Conservation (phyloP, 1,140 invertebrate species). For the Mercenaria mercenaria region DNA sequence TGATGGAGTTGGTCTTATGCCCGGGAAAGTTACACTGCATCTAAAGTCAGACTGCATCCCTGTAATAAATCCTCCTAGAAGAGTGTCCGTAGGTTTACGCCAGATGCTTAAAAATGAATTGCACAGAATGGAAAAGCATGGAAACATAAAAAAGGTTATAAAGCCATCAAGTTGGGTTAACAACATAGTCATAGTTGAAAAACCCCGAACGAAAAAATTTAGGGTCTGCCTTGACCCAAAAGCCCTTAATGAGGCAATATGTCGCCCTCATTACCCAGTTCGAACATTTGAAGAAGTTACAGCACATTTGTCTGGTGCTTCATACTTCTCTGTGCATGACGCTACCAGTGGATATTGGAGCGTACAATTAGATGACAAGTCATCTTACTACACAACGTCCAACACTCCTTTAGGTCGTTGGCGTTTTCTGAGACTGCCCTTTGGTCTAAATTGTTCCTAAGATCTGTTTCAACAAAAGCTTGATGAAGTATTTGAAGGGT, state of each 20-base stretch:
- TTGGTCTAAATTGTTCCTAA: conserved; percentile 52
- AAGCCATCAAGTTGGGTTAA: conserved; percentile 86
- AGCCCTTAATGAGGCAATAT: conserved; percentile 28
- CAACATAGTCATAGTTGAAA: conserved; percentile 76
- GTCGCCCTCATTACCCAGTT: conserved; percentile 51
- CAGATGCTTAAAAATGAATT: conserved; percentile 45
- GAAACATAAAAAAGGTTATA: conserved; percentile 61
- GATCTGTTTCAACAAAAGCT: conserved; percentile 46
- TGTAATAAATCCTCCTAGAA: conserved; percentile 67
- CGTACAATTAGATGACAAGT: conserved; percentile 72
- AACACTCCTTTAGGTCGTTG: conserved; percentile 77
- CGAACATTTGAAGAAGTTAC: conserved; percentile 50
- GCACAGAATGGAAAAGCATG: neutral
- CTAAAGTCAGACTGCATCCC: conserved; percentile 59
- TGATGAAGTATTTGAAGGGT: conserved; percentile 67
- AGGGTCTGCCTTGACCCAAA: conserved; percentile 76
- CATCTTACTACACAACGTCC: conserved; percentile 75
- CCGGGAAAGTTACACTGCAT: conserved; percentile 67
- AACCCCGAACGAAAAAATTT: conserved; percentile 84
- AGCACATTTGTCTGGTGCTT: neutral
- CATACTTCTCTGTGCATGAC: conserved; percentile 2
- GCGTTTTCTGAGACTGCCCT: conserved; percentile 46
- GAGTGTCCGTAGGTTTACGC: conserved; percentile 71
- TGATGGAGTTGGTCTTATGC: conserved; percentile 35
- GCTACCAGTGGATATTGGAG: conserved; percentile 82